phyloP scores from a whole-genome alignment of 30 jellyfish, hydroid and myxozoan species.

The Aurelia sp. region DNA sequence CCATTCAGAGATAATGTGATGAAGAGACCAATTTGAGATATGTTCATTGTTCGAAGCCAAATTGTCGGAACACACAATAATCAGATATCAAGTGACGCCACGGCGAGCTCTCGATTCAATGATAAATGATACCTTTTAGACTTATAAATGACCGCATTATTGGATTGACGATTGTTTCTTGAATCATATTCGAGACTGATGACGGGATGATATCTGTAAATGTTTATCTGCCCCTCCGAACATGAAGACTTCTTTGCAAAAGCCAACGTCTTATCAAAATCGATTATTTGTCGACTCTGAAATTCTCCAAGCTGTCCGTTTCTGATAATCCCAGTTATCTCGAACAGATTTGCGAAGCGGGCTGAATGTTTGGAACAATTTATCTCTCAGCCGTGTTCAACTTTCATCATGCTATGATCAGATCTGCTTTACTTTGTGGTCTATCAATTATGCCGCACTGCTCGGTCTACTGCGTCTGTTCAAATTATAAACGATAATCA shows the following conservation, averaged over 20 bases:
- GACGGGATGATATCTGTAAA: constrained; percentile 82
- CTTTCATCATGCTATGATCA: constrained; percentile 36
- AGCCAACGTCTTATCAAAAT: constrained; percentile 47
- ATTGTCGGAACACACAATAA: constrained; percentile 81
- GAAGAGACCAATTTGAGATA: constrained; percentile 76
- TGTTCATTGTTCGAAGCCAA: constrained; percentile 68
- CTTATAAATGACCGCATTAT: constrained; percentile 84
- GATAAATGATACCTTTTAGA: constrained; percentile 87
- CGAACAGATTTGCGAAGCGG: constrained; percentile 67
- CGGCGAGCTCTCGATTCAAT: constrained; percentile 71
- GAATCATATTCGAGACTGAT: constrained; percentile 69
- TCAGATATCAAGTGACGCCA: constrained; percentile 90
- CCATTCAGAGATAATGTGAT: constrained; percentile 72
- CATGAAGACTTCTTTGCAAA: constrained; percentile 52
- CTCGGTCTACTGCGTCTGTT: constrained; percentile 89
- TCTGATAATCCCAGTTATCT: constrained; percentile 62
- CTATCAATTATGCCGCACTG: constrained; percentile 84
- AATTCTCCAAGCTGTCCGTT: constrained; percentile 63
- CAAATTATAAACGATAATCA: constrained; percentile 67
- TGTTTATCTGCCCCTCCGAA: constrained; percentile 72
- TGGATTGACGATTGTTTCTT: constrained; percentile 70
- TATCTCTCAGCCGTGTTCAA: constrained; percentile 71
- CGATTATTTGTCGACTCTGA: constrained; percentile 52
- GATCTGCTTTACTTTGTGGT: constrained; percentile 77
- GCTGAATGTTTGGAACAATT: constrained; percentile 64